A percentile compares a stretch with the other conserved stretches of the same genome.
phyloP scores from a whole-genome alignment of 2,797 vertebrate species.

The Ctenosaura bakeri region DNA sequence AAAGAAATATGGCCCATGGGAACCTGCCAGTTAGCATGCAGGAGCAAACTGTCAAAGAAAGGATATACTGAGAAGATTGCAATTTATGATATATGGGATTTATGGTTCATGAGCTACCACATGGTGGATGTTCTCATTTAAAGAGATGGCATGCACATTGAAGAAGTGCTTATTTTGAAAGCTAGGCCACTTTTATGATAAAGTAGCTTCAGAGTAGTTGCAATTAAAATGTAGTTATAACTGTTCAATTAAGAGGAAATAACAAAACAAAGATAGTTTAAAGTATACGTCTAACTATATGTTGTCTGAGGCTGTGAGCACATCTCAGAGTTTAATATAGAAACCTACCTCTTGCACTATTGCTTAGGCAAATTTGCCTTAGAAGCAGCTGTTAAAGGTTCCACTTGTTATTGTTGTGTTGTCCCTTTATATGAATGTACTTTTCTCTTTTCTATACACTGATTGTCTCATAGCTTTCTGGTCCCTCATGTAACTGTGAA shows the following conservation, averaged over 20 bases:
- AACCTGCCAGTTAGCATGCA: constrained; percentile 59
- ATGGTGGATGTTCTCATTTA: background rate
- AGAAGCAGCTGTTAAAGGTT: background rate
- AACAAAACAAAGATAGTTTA: background rate
- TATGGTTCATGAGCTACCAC: constrained; percentile 28
- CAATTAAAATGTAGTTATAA: background rate
- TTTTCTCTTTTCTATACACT: background rate
- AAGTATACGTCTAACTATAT: background rate
- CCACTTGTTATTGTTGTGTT: background rate
- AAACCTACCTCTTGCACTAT: background rate
- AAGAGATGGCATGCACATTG: background rate
- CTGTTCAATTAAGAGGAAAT: background rate
- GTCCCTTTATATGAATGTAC: background rate
- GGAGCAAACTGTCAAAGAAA: constrained; percentile 57
- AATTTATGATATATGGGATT: constrained; percentile 50
- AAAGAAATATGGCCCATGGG: constrained; percentile 28
- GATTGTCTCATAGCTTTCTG: background rate
- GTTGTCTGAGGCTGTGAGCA: background rate
- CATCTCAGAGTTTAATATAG: background rate
- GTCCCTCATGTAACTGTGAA: background rate
- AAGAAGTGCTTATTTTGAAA: constrained; percentile 24
- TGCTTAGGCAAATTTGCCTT: background rate
- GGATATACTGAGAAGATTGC: constrained; percentile 39
- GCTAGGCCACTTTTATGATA: background rate
- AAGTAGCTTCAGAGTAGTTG: background rate